These are phyloP conservation scores for Pseudanteris insignis DNA, from an alignment of 2,888 invertebrate species.

Conservation along the genomic window DNA sequence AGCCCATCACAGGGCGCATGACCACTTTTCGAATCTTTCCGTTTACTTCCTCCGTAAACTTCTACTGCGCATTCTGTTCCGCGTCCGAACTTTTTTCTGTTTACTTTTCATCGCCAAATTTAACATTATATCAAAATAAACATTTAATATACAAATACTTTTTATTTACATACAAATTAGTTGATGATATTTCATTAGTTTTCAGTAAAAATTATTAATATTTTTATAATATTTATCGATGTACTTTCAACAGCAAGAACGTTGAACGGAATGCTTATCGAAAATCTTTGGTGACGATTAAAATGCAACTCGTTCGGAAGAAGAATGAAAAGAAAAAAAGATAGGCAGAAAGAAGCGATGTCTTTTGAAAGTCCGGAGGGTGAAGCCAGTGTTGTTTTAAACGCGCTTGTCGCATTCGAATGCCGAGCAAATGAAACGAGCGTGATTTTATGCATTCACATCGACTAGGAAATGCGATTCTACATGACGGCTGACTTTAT, in stretches of 20 bases:
- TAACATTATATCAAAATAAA: too few species aligned
- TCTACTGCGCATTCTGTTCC: too few species aligned
- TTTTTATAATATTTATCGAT: too few species aligned
- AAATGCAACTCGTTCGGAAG: conserved; percentile 12
- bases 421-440: conserved; percentile 18
- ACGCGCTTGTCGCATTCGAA: conserved; percentile 11
- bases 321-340: background rate
- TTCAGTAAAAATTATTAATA: too few species aligned
- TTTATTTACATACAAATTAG: too few species aligned
- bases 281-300: background rate
- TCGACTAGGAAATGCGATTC: conserved; percentile 29
- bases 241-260: too few species aligned
- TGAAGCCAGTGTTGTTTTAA: conserved; percentile 19
- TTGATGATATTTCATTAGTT: too few species aligned
- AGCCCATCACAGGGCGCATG: conserved; percentile 16
- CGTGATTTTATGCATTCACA: conserved; percentile 26
- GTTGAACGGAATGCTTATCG: too few species aligned
- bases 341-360: background rate
- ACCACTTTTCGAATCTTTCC: conserved; percentile 11
- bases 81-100: too few species aligned
- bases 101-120: too few species aligned
- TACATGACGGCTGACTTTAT: conserved; percentile 39
- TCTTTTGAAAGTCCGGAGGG: conserved; percentile 2
- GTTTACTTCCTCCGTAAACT: too few species aligned
- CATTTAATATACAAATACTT: too few species aligned